Base-by-base conservation (phyloP, 2,888 invertebrate genomes). In the Harpalus rubripes region DNA sequence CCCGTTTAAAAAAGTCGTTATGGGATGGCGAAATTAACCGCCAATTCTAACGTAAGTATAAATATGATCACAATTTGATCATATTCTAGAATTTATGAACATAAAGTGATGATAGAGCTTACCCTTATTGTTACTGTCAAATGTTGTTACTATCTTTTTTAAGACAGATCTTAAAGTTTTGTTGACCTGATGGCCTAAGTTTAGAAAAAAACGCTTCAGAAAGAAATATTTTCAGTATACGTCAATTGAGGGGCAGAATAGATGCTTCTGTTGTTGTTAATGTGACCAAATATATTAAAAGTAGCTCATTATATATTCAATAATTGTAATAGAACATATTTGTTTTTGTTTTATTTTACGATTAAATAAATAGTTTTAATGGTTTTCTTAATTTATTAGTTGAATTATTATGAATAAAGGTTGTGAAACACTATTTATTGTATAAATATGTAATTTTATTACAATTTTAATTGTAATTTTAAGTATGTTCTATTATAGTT, bases 1-100 rank as follows among this genome's bases (percentile, higher is more conserved):
- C 85, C 95, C 96, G 76, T 96, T 96, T 92, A 94, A 94, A 88
- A 96, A 96, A 89, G 95, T 96, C 84, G 95, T 96, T 81, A 95
- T 96, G 93, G 96, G 96, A 0, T 96, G 96, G 96, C 80, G 80
- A 79, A 85, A 85, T 18, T 85, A 80, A 32, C 7, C 56, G 16
- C 78, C 39, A 59, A 61, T 44, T 7, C 22, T 44, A 81, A 58
- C 22, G 7, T 76, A 80, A 78, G 44, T 44, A 44, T 22, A 22
- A 22, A 32, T 32, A 32, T 3, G 22, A 3, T 22, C 1, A 22
- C 1, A 2, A 22, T 22, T 22, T 22, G 44, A 44, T 44, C 44
- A 44, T 10, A 12, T 5, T 12, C 0, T 52, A 32, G 32, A 32
- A 32, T 32, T 32, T 10, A 59, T 59, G 59, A 59, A 16, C 15